Base-by-base conservation (phyloP, 2,797 vertebrate species). In the Holocentrus rufus region DNA sequence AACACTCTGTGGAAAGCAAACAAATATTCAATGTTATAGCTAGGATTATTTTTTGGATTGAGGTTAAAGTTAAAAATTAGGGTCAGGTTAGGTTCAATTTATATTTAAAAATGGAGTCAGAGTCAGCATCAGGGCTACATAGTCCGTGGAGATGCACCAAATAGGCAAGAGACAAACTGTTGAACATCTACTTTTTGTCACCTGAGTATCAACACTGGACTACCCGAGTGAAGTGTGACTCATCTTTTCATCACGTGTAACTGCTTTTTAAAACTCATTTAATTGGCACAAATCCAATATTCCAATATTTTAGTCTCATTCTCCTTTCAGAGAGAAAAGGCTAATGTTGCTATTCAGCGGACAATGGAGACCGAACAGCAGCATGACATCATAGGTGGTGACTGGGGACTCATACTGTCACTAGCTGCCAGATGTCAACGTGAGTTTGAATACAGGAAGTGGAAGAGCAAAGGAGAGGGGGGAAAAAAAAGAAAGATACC, bases 291-390 rank as follows among this genome's bases (percentile, higher is more conserved):
- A 60, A 52, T 69, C 73, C 71, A 27, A 27, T 27, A 27, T 70
- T 65, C 27, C 22, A 68, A 22, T 42, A 55, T 57, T 84, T 87
- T 61, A 72, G 30, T 74, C 60, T 30, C 22, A 76, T 71, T 31
- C 62, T 59, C 66, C 64, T 61, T 70, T 69, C 56, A 34, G 17
- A 49, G 52, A 65, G 54, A 73, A 76, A 63, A 66, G 65, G 17
- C 53, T 83, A 84, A 80, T 85, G 77, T 83, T 75, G 72, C 70
- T 61, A 87, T 90, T 90, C 72, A 74, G 65, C 79, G 86, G 77
- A 89, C 86, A 90, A 85, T 80, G 71, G 49, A 72, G 76, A 76
- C 75, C 86, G 78, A 87, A 89, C 69, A 42, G 49, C 80, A 79
- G 73, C 62, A 72, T 53, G 80, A 77, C 74, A 83, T 88, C 77